These are phyloP conservation scores for Cyclargus thomasi DNA, from an alignment of 1,140 invertebrate genomes.

Conservation along the genomic window DNA sequence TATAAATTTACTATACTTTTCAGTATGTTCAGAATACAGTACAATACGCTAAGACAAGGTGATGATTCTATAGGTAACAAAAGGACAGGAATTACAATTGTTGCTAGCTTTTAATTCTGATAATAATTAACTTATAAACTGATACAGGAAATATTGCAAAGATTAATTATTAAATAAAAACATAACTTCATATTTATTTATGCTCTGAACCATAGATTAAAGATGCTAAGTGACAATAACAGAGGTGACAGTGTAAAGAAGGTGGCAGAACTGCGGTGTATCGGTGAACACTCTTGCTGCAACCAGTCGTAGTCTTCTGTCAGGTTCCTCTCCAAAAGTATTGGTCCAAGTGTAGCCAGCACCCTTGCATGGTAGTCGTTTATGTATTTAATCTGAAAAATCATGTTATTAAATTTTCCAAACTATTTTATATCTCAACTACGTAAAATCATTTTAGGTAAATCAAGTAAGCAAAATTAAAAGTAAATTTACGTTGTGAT, in stretches of 20 bases:
- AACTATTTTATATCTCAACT: no score
- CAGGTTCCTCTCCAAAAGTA: slow-evolving; percentile 79
- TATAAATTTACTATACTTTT: no score
- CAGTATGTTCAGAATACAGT: no score
- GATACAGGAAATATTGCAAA: no score
- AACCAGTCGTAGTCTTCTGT: slow-evolving; percentile 84
- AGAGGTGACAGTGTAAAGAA: slow-evolving; percentile 36
- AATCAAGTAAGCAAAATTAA: no score
- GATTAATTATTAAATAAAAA: background rate
- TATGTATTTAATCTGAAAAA: slow-evolving; percentile 79
- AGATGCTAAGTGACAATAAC: slow-evolving; percentile 28
- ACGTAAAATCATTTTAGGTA: no score
- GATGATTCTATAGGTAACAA: no score
- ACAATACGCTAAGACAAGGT: no score
- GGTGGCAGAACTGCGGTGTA: slow-evolving; percentile 38
- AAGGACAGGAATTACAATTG: no score
- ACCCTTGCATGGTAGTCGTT: slow-evolving; percentile 87
- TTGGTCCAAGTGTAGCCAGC: slow-evolving; percentile 81
- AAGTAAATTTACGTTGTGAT: no score
- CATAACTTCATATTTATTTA: background rate
- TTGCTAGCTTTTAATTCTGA: no score
- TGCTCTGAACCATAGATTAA: slow-evolving; percentile 19
- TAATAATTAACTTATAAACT: no score
- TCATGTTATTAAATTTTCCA: slow-evolving; percentile 12
- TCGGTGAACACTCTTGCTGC: slow-evolving; percentile 77